phyloP scores from a whole-genome alignment of 2,888 invertebrate genomes.

The Hanleya hanleyi region DNA sequence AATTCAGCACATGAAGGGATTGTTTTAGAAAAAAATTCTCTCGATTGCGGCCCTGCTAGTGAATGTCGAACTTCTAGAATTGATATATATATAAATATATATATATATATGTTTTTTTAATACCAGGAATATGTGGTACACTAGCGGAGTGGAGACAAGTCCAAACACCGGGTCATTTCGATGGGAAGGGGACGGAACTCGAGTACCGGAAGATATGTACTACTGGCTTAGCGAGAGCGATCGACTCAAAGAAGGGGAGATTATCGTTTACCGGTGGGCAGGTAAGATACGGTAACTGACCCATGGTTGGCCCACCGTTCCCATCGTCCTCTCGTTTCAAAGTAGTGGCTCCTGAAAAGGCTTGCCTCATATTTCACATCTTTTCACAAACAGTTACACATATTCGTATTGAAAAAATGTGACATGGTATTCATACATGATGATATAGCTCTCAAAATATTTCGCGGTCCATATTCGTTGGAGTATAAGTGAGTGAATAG shows the following conservation, averaged over 20 bases:
- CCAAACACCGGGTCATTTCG: constrained; percentile 34
- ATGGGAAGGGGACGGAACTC: constrained; percentile 84
- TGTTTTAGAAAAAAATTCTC: too few relatives aligned
- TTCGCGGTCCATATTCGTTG: too few relatives aligned
- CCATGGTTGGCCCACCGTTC: too few relatives aligned
- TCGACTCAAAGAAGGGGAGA: constrained; percentile 73
- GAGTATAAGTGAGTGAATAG: too few relatives aligned
- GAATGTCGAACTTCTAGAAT: too few relatives aligned
- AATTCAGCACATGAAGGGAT: too few relatives aligned
- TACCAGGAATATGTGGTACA: constrained; percentile 75
- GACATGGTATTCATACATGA: too few relatives aligned
- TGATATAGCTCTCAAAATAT: too few relatives aligned
- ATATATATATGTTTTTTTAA: neutral
- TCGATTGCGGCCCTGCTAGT: too few relatives aligned
- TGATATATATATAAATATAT: neutral
- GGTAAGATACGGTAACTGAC: too few relatives aligned
- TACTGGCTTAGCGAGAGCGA: constrained; percentile 62
- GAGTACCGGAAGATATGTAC: constrained; percentile 43
- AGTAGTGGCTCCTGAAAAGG: neutral
- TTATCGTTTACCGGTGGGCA: constrained; percentile 55
- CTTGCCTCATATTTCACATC: neutral
- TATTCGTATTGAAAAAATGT: too few relatives aligned
- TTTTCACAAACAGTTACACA: neutral
- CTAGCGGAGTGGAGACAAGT: constrained; percentile 78
- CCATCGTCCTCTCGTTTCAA: too few relatives aligned